Evolutionary conservation across 1,140 invertebrate genomes (phyloP), one percentile per base, ranked within the genome.

Genomic region (Aphelinus atriplicis): DNA sequence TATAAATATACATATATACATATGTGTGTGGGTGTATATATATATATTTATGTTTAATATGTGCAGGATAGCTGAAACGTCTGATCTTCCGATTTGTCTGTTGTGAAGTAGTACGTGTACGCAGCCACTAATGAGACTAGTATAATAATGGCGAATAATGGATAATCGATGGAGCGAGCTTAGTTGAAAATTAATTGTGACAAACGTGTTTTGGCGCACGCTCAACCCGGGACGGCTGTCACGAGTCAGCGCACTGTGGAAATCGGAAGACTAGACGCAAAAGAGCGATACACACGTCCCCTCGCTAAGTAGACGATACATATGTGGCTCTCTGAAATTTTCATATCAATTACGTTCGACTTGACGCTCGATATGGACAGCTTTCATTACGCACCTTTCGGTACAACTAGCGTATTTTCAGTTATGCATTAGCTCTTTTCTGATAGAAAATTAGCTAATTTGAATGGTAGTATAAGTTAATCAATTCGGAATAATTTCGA

Each of bases 231-330:
- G 10, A 48, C n/a, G 6, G n/a, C 3, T 66, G 42, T 43, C 0
- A 57, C 7, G 43, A 68, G 48, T 48, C 10, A 7, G 56, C 2
- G 46, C 6, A 68, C 7, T 57, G 2, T 45, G 3, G 26, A 61
- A 70, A 70, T 70, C 57, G 68, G 68, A 70, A 70, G 68, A 61
- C 68, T 46, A 70, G 47, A 58, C 56, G 47, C 5, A 51, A 66
- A 67, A 51, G 26, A 50, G 4, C 3, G 10, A 70, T 42, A 51
- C 3, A 48, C 7, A 47, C n/a, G 4, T 60, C 26, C 26, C 26
- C 47, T 50, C 55, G 2, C n/a, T 51, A 70, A 61, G 26, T 57
- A 57, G 65, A 61, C n/a, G 1, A 1, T 58, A 42, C 3, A 48
- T 48, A 43, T 48, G 7, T 50, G 26, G 26, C 26, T 47, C 58